A percentile compares a stretch with the other conserved stretches of the same genome.
These are phyloP conservation scores for Macrochelys suwanniensis DNA, from an alignment of 2,797 vertebrate species.

Conservation along the genomic window DNA sequence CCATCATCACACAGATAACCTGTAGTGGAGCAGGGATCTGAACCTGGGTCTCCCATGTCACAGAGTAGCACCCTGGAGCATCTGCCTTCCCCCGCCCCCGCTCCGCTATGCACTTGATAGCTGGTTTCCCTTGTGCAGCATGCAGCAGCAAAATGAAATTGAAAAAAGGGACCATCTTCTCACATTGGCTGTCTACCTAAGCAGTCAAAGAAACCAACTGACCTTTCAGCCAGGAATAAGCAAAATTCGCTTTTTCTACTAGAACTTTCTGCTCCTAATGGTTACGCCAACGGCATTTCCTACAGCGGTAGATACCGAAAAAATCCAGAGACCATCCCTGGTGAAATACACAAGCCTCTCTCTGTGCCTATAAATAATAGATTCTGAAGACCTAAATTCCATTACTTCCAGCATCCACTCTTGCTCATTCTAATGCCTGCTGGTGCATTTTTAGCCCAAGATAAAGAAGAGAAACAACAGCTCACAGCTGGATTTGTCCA, in stretches of 20 bases:
- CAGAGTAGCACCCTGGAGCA: not conserved
- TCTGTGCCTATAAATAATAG: slow-evolving; percentile 61
- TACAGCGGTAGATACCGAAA: not conserved
- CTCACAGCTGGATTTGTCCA: not conserved
- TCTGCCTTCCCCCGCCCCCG: not conserved
- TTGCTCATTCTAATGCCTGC: slow-evolving; percentile 38
- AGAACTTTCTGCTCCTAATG: not conserved
- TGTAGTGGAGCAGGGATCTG: accelerated
- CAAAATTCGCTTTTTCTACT: not conserved
- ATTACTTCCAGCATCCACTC: slow-evolving; percentile 67
- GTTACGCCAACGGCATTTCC: accelerated
- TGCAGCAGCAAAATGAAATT: not conserved
- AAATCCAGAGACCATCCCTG: not conserved
- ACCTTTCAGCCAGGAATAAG: accelerated
- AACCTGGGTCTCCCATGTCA: accelerated
- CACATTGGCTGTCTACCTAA: accelerated
- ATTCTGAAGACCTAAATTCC: slow-evolving; percentile 41
- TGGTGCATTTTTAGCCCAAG: accelerated
- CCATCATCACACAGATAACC: not conserved
- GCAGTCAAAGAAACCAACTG: accelerated
- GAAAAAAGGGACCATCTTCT: not conserved
- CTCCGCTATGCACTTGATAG: not conserved
- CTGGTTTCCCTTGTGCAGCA: accelerated
- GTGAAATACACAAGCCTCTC: slow-evolving; percentile 29
- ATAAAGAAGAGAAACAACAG: not conserved